Conservation (phyloP, 2,113 vertebrate species). For the Melozone crissalis region DNA sequence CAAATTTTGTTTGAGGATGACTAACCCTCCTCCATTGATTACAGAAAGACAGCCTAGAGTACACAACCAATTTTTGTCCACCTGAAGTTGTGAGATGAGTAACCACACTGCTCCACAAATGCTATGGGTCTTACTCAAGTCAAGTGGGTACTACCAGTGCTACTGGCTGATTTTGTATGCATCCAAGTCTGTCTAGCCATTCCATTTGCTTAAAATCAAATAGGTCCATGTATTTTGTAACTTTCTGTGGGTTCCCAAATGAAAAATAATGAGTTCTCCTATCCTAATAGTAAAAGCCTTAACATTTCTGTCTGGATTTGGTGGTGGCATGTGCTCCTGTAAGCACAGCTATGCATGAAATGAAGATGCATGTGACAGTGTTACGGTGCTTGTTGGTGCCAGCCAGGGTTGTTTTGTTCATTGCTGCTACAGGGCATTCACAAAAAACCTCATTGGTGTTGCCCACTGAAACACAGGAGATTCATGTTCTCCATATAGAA, state of each 20-base stretch:
- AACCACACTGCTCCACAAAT: background rate
- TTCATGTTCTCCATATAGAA: background rate
- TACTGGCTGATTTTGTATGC: background rate
- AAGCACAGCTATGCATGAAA: background rate
- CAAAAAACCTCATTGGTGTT: background rate
- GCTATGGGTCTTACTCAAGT: background rate
- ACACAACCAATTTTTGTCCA: background rate
- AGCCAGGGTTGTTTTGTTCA: background rate
- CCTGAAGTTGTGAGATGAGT: background rate
- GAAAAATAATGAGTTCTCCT: background rate
- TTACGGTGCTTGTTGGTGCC: background rate
- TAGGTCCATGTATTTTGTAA: background rate
- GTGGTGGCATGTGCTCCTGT: background rate
- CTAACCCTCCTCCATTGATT: background rate
- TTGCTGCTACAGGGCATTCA: background rate
- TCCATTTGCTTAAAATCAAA: background rate
- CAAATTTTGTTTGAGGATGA: background rate
- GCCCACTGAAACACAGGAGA: background rate
- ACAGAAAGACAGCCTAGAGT: background rate
- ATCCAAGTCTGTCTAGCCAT: background rate
- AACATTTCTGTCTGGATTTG: conserved; percentile 31
- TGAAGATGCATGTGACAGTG: background rate
- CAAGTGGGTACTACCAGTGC: background rate
- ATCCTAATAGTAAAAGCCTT: background rate
- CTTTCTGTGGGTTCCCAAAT: background rate